Evolutionary conservation across 2,888 invertebrate species (phyloP).

Genomic region (Mythimna ferrago): DNA sequence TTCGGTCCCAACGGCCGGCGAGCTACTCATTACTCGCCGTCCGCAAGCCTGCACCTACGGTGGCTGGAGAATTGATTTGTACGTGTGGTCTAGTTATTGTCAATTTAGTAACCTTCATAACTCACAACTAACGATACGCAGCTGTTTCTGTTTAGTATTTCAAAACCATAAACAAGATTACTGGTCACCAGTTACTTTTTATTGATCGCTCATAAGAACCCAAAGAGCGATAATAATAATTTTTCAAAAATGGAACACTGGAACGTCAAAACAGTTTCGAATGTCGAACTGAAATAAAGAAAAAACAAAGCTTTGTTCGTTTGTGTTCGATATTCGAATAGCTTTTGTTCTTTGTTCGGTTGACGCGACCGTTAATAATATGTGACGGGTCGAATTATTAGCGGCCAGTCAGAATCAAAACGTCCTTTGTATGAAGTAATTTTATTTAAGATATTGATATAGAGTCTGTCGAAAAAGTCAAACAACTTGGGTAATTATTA

Average conservation of each 20-base stretch:
- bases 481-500: too few relatives aligned
- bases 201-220: slow-evolving; percentile 40
- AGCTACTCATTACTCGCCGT: too few relatives aligned
- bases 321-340: slow-evolving; percentile 77
- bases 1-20: too few relatives aligned
- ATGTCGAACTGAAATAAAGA: slow-evolving; percentile 69
- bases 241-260: slow-evolving; percentile 67
- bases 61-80: background rate
- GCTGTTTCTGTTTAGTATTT: slow-evolving; percentile 35
- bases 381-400: slow-evolving; percentile 65
- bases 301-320: slow-evolving; percentile 76
- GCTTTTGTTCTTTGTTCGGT: slow-evolving; percentile 84
- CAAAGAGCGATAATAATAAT: slow-evolving; percentile 59
- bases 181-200: slow-evolving; percentile 35
- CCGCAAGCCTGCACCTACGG: too few relatives aligned
- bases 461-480: too few relatives aligned
- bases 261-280: slow-evolving; percentile 81
- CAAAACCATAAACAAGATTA: slow-evolving; percentile 47
- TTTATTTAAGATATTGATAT: slow-evolving; percentile 18
- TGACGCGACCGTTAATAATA: slow-evolving; percentile 74
- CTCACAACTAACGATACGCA: slow-evolving; percentile 33
- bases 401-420: slow-evolving; percentile 34
- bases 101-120: slow-evolving; percentile 22
- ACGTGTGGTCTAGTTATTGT: background rate
- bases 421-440: slow-evolving; percentile 37